A percentile compares a stretch with the other conserved stretches of the same genome.
phyloP scores from a whole-genome alignment of 2,888 invertebrate genomes.

The Rhopalosiphum nymphaeae region DNA sequence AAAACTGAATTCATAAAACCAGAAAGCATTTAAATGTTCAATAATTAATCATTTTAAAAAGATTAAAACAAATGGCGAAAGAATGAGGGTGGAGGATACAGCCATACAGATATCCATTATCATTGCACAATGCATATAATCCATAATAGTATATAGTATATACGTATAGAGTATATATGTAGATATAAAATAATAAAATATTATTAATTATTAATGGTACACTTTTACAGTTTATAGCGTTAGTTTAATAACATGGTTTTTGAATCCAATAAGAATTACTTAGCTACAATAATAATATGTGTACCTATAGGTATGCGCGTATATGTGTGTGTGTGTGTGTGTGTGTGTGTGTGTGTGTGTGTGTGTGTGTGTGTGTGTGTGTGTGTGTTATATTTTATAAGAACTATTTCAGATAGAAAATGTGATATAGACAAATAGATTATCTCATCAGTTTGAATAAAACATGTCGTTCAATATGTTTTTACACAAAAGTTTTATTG shows the following conservation, averaged over 20 bases:
- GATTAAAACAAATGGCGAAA: not conserved
- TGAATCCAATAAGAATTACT: constrained; percentile 9
- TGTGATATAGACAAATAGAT: constrained; percentile 14
- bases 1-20: not conserved
- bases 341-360: too few relatives aligned
- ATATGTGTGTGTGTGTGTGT: too few relatives aligned
- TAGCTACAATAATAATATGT: not conserved
- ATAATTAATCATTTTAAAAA: not conserved
- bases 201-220: constrained; percentile 37
- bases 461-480: constrained; percentile 36
- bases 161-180: not conserved
- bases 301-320: not conserved
- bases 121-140: not conserved
- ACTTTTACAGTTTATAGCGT: not conserved
- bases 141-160: not conserved
- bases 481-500: not conserved
- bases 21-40: not conserved
- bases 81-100: not conserved
- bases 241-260: constrained; percentile 19
- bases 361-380: too few relatives aligned
- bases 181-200: not conserved
- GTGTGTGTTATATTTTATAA: not conserved
- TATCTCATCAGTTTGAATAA: constrained; percentile 49
- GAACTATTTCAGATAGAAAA: not conserved
- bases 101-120: not conserved